Percentiles rank a stretch among this genome's conserved stretches.
These are phyloP conservation scores for Bombus cullumanus DNA, from an alignment of 1,140 invertebrate species.

Conservation along the genomic window DNA sequence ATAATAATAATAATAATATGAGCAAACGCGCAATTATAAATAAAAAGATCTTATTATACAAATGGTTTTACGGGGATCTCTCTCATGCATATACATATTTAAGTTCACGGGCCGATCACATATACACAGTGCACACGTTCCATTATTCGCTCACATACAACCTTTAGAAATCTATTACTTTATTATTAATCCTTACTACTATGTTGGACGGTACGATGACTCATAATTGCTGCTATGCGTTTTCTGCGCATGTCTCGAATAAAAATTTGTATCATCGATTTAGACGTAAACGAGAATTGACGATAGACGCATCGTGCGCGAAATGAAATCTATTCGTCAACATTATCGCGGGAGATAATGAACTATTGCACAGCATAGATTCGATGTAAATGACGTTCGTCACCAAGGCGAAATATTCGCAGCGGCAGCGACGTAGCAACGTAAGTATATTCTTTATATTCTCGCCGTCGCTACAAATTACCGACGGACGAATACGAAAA, in stretches of 20 bases:
- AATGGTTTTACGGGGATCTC: conserved; percentile 46
- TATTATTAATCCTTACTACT: conserved; percentile 30
- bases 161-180: conserved; percentile 9
- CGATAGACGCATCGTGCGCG: background rate
- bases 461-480: background rate
- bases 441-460: background rate
- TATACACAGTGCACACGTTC: conserved; percentile 28
- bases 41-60: conserved; percentile 70
- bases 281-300: background rate
- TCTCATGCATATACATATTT: conserved; percentile 47
- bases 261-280: conserved; percentile 16
- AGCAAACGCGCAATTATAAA: conserved; percentile 72
- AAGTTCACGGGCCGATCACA: conserved; percentile 39
- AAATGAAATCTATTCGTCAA: background rate
- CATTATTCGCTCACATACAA: conserved; percentile 4
- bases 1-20: conserved; percentile 64
- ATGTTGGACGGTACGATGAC: conserved; percentile 43
- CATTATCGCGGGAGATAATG: background rate
- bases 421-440: background rate
- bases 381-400: background rate
- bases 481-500: background rate
- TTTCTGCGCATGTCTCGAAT: background rate
- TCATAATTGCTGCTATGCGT: background rate
- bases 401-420: background rate
- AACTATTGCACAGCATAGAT: conserved; percentile 3